A percentile compares a stretch with the other conserved stretches of the same genome.
Evolutionary conservation across 2,113 vertebrate species (phyloP).

Genomic region (Patagioenas fasciata): DNA sequence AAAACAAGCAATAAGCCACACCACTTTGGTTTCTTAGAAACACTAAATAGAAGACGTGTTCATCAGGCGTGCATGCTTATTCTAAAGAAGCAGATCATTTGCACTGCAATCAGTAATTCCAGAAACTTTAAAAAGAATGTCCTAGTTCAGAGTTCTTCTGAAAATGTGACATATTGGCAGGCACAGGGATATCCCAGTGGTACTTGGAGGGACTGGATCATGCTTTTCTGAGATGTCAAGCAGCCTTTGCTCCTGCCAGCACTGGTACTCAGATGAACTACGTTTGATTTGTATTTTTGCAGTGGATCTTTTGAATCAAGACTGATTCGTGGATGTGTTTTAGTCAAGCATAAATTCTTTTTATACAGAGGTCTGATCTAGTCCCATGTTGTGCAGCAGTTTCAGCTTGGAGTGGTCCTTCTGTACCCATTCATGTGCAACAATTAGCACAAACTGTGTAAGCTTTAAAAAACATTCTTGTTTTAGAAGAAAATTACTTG

Average conservation of each 20-base stretch:
- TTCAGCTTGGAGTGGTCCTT: not conserved
- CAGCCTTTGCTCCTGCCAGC: not conserved
- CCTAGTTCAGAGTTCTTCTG: not conserved
- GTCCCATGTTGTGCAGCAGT: not conserved
- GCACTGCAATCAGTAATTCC: not conserved
- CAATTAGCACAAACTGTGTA: not conserved
- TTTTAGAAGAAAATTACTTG: not conserved
- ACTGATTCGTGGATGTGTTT: not conserved
- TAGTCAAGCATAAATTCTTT: not conserved
- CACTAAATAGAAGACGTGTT: not conserved
- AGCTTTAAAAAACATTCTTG: not conserved
- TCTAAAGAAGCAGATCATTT: not conserved
- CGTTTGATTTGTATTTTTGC: not conserved
- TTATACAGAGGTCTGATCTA: not conserved
- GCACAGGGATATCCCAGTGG: not conserved
- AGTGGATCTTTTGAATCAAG: not conserved
- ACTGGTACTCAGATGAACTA: not conserved
- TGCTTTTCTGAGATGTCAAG: not conserved
- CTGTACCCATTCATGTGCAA: no score
- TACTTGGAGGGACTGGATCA: not conserved
- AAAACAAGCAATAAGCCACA: not conserved
- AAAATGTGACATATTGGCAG: not conserved
- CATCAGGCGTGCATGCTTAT: not conserved
- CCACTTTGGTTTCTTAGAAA: not conserved
- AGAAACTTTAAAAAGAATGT: not conserved